These are phyloP conservation scores for Notothenia rossii DNA, from an alignment of 2,113 vertebrate genomes.

Conservation along the genomic window DNA sequence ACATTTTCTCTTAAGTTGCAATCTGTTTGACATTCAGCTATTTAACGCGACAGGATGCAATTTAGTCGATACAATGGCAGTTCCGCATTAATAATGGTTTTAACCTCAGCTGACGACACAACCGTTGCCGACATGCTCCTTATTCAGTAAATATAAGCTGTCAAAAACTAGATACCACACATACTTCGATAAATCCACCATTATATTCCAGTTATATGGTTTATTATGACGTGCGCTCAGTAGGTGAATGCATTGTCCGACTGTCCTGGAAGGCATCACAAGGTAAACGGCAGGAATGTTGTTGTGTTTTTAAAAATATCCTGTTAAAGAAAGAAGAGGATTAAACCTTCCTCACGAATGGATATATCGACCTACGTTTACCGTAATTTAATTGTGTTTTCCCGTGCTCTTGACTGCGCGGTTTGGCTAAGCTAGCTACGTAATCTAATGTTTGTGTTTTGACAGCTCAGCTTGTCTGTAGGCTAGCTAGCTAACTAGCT, in stretches of 20 bases:
- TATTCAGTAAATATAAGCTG: not conserved
- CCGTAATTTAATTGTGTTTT: conserved; percentile 40
- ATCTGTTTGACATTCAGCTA: not conserved
- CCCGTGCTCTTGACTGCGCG: not conserved
- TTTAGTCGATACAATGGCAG: not conserved
- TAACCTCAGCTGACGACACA: not conserved
- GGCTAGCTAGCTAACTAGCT: conserved; percentile 1
- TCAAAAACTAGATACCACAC: not conserved
- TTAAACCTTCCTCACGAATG: conserved; percentile 33
- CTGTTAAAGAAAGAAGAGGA: conserved; percentile 42
- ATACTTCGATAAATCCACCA: not conserved
- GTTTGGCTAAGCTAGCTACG: conserved; percentile 3
- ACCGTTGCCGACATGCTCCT: not conserved
- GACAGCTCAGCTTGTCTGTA: conserved; percentile 57
- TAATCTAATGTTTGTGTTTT: conserved; percentile 55
- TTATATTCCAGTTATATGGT: not conserved
- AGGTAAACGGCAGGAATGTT: conserved; percentile 57
- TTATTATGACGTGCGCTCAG: not conserved
- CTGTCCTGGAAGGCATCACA: conserved; percentile 49
- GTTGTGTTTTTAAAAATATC: conserved; percentile 39
- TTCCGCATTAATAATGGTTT: not conserved
- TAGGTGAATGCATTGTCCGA: not conserved
- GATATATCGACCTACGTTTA: conserved; percentile 46
- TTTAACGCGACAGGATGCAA: not conserved
- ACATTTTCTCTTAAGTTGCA: not conserved